Evolutionary conservation across 2,888 invertebrate genomes (phyloP), one percentile per base, ranked within the genome.

Genomic region (Timema podura): DNA sequence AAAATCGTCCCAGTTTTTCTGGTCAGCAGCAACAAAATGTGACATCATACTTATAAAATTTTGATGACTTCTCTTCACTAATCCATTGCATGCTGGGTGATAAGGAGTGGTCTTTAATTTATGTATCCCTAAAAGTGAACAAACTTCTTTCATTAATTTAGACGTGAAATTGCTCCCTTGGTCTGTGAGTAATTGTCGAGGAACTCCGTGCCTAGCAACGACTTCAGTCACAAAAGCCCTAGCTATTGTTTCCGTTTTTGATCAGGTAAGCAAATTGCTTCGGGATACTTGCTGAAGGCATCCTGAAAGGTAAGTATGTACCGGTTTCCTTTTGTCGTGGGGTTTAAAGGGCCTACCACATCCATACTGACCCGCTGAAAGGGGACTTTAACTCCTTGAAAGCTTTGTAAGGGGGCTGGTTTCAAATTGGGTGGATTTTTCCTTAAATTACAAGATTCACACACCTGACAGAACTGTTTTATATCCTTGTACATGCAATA

Each of bases 241-340:
- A n/a, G 6, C 54, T 11, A 54, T 13, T 5, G 54, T 57, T 57
- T 65, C 30, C 2, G 65, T 13, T n/a, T 68, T 7, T 64, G 64
- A 30, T 68, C 30, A 2, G 64, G 64, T 9, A 67, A 6, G n/a
- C 30, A 57, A 6, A 67, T 54, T 5, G 67, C 64, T 44, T 48
- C 48, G 9, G 48, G 30, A 5, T 46, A 64, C 64, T 68, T 68
- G 15, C 61, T 13, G 10, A 68, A 68, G 5, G 30, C 51, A 44
- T 48, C 47, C 51, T 65, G 49, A 47, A 46, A 64, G 7, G 64
- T 69, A 8, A 69, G 13, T 0, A 69, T 48, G 15, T 69, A 69
- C 45, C 44, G 64, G 9, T 64, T 69, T 6, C 44, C 49, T 15
- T 15, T 7, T 7, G 16, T 13, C 10, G 65, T n/a, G 7, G 47